Conservation (phyloP, 2,113 vertebrate genomes). For the Calypte anna region DNA sequence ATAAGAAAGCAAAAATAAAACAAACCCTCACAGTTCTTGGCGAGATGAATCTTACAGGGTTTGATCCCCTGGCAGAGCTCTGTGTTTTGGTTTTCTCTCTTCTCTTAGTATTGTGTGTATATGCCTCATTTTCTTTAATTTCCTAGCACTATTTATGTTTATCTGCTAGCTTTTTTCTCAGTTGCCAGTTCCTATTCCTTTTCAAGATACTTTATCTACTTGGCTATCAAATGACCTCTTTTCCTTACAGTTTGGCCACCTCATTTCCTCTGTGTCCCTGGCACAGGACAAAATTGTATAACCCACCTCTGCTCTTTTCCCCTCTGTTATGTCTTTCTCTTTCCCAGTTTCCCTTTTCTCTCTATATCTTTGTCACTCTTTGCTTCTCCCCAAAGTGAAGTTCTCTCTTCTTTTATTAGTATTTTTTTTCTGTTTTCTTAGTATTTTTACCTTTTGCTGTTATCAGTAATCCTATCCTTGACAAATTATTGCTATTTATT, state of each 20-base stretch:
- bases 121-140: slow-evolving; percentile 12
- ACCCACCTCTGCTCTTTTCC: not conserved
- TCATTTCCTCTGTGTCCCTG: not conserved
- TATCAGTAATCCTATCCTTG: not conserved
- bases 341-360: not conserved
- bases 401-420: too few species aligned
- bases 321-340: not conserved
- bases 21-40: not conserved
- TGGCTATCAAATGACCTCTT: not conserved
- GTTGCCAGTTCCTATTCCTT: slow-evolving; percentile 4
- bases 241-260: not conserved
- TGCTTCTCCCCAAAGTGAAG: not conserved
- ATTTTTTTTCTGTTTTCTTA: not conserved
- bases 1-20: slow-evolving; percentile 43
- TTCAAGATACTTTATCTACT: not conserved
- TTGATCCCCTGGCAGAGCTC: slow-evolving; percentile 24
- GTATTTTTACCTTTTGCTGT: not conserved
- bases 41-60: not conserved
- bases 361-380: not conserved
- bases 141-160: slow-evolving; percentile 7
- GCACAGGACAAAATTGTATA: not conserved
- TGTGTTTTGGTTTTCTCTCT: slow-evolving; percentile 23
- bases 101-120: not conserved
- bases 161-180: not conserved
- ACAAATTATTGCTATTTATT: not conserved